Evolutionary conservation across 2,888 invertebrate genomes (phyloP).

Genomic region (Tachina grossa): DNA sequence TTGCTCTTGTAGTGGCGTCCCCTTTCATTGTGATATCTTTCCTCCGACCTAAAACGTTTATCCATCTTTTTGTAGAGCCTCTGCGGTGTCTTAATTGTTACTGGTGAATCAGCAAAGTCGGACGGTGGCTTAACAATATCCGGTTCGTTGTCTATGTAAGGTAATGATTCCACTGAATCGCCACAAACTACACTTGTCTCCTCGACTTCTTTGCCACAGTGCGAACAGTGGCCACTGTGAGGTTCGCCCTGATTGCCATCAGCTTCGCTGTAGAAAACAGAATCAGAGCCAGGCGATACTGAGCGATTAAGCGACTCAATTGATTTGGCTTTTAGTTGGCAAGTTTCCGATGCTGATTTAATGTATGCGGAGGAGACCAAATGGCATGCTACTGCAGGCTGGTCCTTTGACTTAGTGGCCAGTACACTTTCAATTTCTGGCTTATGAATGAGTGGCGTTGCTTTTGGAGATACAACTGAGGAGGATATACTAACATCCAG

Average conservation of each 20-base stretch:
- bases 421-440: conserved; percentile 42
- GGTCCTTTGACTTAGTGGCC: conserved; percentile 31
- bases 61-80: conserved; percentile 90
- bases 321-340: conserved; percentile 89
- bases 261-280: conserved; percentile 93
- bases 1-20: conserved; percentile 86
- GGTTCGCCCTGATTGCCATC: conserved; percentile 84
- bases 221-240: conserved; percentile 88
- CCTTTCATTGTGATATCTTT: conserved; percentile 85
- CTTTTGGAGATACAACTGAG: conserved; percentile 82
- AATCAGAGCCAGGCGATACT: conserved; percentile 95
- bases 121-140: conserved; percentile 95
- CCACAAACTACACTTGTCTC: conserved; percentile 82
- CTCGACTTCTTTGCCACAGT: conserved; percentile 92
- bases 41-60: conserved; percentile 91
- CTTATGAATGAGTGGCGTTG: conserved; percentile 77
- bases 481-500: conserved; percentile 76
- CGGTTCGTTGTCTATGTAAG: conserved; percentile 83
- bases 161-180: conserved; percentile 82
- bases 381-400: conserved; percentile 14
- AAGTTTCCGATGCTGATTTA: conserved; percentile 77
- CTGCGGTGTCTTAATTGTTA: conserved; percentile 84
- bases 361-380: conserved; percentile 20
- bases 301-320: conserved; percentile 91
- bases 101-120: conserved; percentile 93